A percentile compares a stretch with the other conserved stretches of the same genome.
These are phyloP conservation scores for Eurois occulta DNA, from an alignment of 2,888 invertebrate genomes.

Conservation along the genomic window DNA sequence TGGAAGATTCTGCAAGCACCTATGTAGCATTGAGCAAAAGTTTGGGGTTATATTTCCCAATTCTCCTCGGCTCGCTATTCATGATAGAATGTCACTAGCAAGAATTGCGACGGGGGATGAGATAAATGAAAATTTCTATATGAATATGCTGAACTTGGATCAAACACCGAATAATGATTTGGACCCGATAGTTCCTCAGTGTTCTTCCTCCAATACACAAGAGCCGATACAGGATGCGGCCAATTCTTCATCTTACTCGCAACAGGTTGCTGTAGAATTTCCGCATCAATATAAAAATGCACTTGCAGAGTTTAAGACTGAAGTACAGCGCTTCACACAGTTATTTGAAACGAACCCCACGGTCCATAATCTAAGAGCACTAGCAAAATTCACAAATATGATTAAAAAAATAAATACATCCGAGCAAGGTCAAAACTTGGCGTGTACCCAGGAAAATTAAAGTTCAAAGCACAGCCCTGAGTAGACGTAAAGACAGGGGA, in stretches of 20 bases:
- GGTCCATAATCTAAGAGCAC: not conserved
- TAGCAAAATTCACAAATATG: too few relatives aligned
- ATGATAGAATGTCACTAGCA: conserved; percentile 1
- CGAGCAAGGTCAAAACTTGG: not conserved
- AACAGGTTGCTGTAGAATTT: conserved; percentile 2
- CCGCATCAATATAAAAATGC: too few relatives aligned
- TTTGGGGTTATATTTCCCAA: not conserved
- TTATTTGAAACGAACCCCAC: not conserved
- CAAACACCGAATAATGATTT: not conserved
- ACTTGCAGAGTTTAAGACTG: too few relatives aligned
- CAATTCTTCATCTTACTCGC: not conserved
- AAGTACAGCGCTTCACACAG: too few relatives aligned
- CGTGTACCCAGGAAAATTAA: too few relatives aligned
- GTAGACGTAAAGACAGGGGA: too few relatives aligned
- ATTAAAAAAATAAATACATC: too few relatives aligned
- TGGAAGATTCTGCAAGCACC: conserved; percentile 51
- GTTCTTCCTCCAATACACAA: not conserved
- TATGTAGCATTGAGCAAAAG: conserved; percentile 40
- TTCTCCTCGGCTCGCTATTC: not conserved
- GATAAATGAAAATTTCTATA: too few relatives aligned
- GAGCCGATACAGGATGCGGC: not conserved
- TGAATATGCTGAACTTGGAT: too few relatives aligned
- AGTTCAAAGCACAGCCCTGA: too few relatives aligned
- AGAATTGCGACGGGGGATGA: not conserved
- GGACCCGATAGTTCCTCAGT: not conserved